Evolutionary conservation across 2,797 vertebrate species (phyloP), one percentile per base, ranked within the genome.

Genomic region (Knipowitschia caucasica): DNA sequence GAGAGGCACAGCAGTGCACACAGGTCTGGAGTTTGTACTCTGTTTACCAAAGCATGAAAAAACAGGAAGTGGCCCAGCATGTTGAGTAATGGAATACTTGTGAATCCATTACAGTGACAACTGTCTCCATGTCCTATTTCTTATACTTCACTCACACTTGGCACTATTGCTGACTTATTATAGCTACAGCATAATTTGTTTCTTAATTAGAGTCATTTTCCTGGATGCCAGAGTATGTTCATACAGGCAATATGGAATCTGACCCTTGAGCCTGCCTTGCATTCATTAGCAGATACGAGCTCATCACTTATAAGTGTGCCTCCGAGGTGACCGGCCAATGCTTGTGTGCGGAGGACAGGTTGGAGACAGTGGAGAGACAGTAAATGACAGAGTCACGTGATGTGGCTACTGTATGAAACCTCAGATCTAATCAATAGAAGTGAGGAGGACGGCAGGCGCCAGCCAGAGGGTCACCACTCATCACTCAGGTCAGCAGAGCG

Each of bases 381-480:
- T 86, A 88, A 86, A 88, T 86, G 86, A 88, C 86, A 85, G 67
- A 75, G 81, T 88, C 84, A 88, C 82, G 83, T 88, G 86, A 85
- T 53, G 82, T 60, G 69, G 83, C 81, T 86, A 84, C 84, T 86
- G 86, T 85, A 87, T 87, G 87, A 89, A 89, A 89, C 84, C 82
- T 81, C 87, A 89, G 85, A 88, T 85, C 82, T 86, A 89, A 89
- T 89, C 87, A 88, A 89, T 89, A 86, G 80, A 59, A 80, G 83
- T 64, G 80, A 87, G 81, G 83, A 89, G 85, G 82, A 87, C 73
- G 81, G 72, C 82, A 88, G 87, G 86, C 87, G 87, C 87, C 87
- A 89, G 83, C 83, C 83, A 76, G 79, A 82, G 86, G 86, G 84
- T 88, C 86, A 86, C 84, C 82, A 84, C 84, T 88, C 84, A 86